A percentile compares a stretch with the other conserved stretches of the same genome.
These are phyloP conservation scores for Pecten maximus DNA, from an alignment of 2,888 invertebrate species.

Conservation along the genomic window DNA sequence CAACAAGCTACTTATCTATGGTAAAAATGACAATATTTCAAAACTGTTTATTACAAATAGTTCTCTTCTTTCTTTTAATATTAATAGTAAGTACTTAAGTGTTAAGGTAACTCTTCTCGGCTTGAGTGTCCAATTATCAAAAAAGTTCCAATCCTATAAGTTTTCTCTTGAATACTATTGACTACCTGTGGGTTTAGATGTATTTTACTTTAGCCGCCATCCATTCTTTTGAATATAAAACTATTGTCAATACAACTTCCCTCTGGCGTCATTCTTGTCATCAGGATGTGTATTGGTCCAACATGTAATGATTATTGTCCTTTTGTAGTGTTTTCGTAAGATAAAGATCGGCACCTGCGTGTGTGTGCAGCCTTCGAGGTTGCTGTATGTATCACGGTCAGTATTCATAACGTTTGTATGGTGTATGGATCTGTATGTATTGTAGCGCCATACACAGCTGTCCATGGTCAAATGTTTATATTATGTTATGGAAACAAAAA, in stretches of 20 bases:
- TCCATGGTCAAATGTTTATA: neutral
- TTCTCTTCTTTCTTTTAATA: too few relatives aligned
- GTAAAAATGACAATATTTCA: too few relatives aligned
- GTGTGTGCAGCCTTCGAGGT: neutral
- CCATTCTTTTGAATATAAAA: neutral
- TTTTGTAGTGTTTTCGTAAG: neutral
- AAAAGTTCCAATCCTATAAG: too few relatives aligned
- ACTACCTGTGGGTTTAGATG: too few relatives aligned
- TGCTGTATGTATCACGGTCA: neutral
- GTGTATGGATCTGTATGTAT: slow-evolving; percentile 3
- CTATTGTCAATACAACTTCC: neutral
- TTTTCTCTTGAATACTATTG: too few relatives aligned
- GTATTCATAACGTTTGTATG: neutral
- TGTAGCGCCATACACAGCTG: neutral
- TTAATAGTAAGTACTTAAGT: too few relatives aligned
- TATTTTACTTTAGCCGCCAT: neutral
- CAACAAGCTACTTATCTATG: too few relatives aligned
- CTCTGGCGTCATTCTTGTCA: neutral
- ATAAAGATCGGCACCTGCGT: neutral
- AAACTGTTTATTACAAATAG: too few relatives aligned
- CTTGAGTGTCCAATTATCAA: too few relatives aligned
- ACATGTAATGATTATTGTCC: neutral
- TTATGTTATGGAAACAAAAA: too few relatives aligned
- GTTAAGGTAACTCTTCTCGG: too few relatives aligned
- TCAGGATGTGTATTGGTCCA: neutral